A percentile compares a stretch with the other conserved stretches of the same genome.
Evolutionary conservation across 2,113 vertebrate species (phyloP).

Genomic region (Pardalotus punctatus): DNA sequence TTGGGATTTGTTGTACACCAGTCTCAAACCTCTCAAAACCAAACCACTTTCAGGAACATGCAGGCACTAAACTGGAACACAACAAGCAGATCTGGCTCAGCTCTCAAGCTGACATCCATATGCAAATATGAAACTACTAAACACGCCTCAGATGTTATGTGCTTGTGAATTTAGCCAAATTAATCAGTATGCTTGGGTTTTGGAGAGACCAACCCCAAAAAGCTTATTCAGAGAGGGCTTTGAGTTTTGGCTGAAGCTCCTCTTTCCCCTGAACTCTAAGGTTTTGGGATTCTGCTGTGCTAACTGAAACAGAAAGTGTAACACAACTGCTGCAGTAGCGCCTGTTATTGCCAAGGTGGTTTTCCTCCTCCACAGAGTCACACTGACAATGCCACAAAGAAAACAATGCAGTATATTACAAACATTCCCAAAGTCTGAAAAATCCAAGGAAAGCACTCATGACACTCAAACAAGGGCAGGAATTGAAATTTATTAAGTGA

Average conservation of each 20-base stretch:
- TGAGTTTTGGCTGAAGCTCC: neutral
- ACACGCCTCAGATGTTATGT: neutral
- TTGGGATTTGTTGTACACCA: neutral
- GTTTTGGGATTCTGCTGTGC: neutral
- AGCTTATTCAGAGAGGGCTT: neutral
- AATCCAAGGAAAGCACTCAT: neutral
- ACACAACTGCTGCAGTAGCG: neutral
- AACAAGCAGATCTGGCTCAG: neutral
- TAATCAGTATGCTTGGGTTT: neutral
- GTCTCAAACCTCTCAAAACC: neutral
- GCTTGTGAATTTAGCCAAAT: neutral
- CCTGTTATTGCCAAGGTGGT: neutral
- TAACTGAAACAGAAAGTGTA: neutral
- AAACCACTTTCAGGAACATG: neutral
- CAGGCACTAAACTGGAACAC: neutral
- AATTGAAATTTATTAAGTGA: neutral
- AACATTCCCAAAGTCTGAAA: neutral
- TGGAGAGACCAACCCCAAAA: neutral
- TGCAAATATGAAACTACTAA: neutral
- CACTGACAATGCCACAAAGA: neutral
- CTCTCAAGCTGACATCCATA: neutral
- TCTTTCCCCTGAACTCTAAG: neutral
- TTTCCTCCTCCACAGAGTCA: neutral
- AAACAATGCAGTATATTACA: neutral
- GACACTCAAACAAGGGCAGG: neutral